Percentiles rank a stretch among this genome's conserved stretches.
Conservation (phyloP, 1,140 invertebrate species). For the Rhopalosiphum maidis region DNA sequence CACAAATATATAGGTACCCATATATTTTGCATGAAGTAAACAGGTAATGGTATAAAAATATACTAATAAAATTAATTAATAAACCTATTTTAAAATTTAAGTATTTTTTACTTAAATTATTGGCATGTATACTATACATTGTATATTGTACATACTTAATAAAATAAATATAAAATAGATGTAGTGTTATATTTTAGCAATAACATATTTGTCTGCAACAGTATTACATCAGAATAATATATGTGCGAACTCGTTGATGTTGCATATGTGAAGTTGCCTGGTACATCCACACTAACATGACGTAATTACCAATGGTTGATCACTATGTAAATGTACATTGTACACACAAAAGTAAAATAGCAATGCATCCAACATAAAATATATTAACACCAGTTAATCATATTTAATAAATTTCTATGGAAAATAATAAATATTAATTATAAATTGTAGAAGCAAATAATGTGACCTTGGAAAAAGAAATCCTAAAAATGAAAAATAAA, state of each 20-base stretch:
- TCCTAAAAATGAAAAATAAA: not conserved
- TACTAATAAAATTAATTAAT: not conserved
- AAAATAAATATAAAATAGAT: not conserved
- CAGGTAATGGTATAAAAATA: not conserved
- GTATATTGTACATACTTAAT: not conserved
- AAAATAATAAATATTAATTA: not conserved
- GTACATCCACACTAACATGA: slow-evolving; percentile 21
- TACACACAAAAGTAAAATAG: not conserved
- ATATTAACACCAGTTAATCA: not conserved
- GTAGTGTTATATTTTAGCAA: not conserved
- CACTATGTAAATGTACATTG: slow-evolving; percentile 35
- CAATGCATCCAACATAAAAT: slow-evolving; percentile 34
- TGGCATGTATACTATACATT: not conserved
- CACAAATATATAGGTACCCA: not conserved
- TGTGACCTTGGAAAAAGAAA: not conserved
- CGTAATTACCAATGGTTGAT: slow-evolving; percentile 39
- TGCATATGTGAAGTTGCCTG: slow-evolving; percentile 19
- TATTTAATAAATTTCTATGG: not conserved
- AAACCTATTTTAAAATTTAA: not conserved
- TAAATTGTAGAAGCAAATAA: not conserved
- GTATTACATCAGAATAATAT: slow-evolving; percentile 25
- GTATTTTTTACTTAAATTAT: slow-evolving; percentile 29
- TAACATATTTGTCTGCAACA: not conserved
- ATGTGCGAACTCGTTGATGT: slow-evolving; percentile 1
- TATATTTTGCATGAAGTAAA: not conserved